A percentile compares a stretch with the other conserved stretches of the same genome.
phyloP scores from a whole-genome alignment of 2,797 vertebrate species.

The Hemibagrus guttatus region DNA sequence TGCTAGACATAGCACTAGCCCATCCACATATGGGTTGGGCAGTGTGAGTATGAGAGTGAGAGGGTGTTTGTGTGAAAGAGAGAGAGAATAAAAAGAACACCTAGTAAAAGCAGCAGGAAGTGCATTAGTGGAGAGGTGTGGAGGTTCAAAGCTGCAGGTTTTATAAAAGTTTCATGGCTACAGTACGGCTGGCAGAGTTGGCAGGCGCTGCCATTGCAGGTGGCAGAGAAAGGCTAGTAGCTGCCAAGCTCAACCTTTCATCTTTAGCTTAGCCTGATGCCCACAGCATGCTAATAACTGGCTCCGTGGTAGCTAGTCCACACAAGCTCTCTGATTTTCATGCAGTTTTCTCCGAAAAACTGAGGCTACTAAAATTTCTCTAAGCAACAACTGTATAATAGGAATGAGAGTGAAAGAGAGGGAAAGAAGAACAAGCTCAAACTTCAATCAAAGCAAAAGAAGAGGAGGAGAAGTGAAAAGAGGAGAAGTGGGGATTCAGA shows the following conservation, averaged over 20 bases:
- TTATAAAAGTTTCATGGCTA: slow-evolving; percentile 41
- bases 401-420: neutral
- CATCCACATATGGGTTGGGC: slow-evolving; percentile 13
- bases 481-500: neutral
- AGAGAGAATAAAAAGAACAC: slow-evolving; percentile 30
- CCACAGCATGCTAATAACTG: slow-evolving; percentile 52
- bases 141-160: slow-evolving; percentile 42
- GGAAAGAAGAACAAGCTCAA: slow-evolving; percentile 1
- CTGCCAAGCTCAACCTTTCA: slow-evolving; percentile 54
- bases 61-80: slow-evolving; percentile 29
- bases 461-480: slow-evolving; percentile 29
- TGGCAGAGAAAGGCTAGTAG: slow-evolving; percentile 44
- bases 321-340: neutral
- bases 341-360: neutral
- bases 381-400: neutral
- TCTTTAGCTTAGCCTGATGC: slow-evolving; percentile 53
- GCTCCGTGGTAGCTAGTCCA: slow-evolving; percentile 31
- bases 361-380: slow-evolving; percentile 17
- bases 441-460: slow-evolving; percentile 19
- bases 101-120: slow-evolving; percentile 37
- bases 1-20: slow-evolving; percentile 18
- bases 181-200: slow-evolving; percentile 40
- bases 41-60: slow-evolving; percentile 17
- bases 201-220: slow-evolving; percentile 52
- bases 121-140: slow-evolving; percentile 21